Base-by-base conservation (phyloP, 2,888 invertebrate genomes). In the Caenorhabditis becei region DNA sequence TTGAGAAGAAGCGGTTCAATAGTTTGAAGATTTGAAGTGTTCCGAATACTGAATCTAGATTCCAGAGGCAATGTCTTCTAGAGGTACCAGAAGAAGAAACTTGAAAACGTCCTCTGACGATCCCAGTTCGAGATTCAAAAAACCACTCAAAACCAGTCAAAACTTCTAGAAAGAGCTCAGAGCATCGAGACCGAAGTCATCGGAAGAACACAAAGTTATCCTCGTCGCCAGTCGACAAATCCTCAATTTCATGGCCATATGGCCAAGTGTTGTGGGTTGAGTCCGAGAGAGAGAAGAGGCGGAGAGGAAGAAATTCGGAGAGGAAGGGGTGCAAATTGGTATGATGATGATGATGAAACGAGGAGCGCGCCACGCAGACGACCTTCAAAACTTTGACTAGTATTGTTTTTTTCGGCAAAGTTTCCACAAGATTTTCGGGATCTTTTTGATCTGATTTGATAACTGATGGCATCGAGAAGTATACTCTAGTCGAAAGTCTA, bases 231-330 rank as follows among this genome's bases (percentile, higher is more conserved):
- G 10, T 32, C 32, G 32, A 32, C 41, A 41, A 41, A 41, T 54
- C 56, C 59, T 56, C 49, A 74, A 74, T 59, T 59, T 59, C 58
- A 66, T 44, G 66, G 65, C 66, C 75, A 75, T 75, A 75, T 75
- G 75, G 66, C 66, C 66, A 66, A 75, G 75, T 75, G 66, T 66
- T 66, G 59, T 66, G 59, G 28, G 26, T 26, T 14, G 16, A 26
- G 18, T 5, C 24, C 8, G 53, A 14, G 53, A 5, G 26, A 26
- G 47, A 41, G 14, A 41, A 14, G 41, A 49, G 37, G 51, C 24
- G 58, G 14, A 10, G 32, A 69, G 26, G 28, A 23, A 32, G 28
- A 47, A 47, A 56, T 20, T 23, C 24, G 44, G 51, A 24, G 35
- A 35, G 35, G 44, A 37, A 8, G 20, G 41, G 59, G 61, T 75